These are phyloP conservation scores for Montipora sp. DNA, from an alignment of 64 coral and sea anemone genomes.

Conservation along the genomic window DNA sequence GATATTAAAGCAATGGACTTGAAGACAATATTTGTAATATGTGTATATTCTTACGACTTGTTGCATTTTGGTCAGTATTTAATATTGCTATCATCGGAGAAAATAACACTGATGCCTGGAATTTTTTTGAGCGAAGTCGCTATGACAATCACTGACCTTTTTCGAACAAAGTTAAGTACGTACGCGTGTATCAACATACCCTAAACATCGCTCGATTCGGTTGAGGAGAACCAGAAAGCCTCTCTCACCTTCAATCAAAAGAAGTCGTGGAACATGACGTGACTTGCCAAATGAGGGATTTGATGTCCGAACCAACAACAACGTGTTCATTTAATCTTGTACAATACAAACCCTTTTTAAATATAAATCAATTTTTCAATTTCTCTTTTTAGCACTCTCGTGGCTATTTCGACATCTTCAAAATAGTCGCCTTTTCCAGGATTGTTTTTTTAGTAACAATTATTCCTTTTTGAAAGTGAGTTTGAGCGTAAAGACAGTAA, in stretches of 20 bases:
- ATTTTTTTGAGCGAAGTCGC: neutral
- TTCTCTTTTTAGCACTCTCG: neutral
- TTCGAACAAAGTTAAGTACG: neutral
- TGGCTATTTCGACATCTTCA: neutral
- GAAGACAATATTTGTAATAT: conserved; percentile 37
- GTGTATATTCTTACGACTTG: conserved; percentile 27
- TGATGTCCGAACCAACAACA: too few relatives aligned
- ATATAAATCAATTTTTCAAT: neutral
- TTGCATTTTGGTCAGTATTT: neutral
- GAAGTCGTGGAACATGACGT: too few relatives aligned
- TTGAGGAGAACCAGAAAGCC: too few relatives aligned
- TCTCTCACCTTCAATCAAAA: too few relatives aligned
- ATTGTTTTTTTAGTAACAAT: neutral
- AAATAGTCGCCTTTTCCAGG: neutral
- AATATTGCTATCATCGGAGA: conserved; percentile 1
- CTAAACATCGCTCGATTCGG: too few relatives aligned
- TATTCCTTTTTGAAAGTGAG: neutral
- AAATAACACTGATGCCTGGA: neutral
- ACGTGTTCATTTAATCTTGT: too few relatives aligned
- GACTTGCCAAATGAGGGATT: too few relatives aligned
- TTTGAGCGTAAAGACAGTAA: too few relatives aligned
- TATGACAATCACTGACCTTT: neutral
- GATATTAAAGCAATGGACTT: neutral
- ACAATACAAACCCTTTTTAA: neutral
- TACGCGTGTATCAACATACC: neutral